Base-by-base conservation (phyloP, 2,113 vertebrate genomes). In the Uropsilus gracilis region DNA sequence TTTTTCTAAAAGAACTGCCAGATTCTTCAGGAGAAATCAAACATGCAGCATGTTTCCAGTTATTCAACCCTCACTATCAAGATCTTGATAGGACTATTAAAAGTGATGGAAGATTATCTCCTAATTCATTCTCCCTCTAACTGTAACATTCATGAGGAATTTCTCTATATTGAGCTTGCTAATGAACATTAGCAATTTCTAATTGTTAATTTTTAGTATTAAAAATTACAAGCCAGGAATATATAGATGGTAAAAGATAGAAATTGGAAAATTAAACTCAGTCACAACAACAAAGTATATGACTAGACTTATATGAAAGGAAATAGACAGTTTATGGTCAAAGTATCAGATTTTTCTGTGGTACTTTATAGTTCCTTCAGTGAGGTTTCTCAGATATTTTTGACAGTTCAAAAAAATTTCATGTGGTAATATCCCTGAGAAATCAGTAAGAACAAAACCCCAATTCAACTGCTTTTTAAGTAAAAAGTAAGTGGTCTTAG, bases 361-460 rank as follows among this genome's bases (percentile, higher is more conserved):
- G 82, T 22, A 85, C 34, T 81, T 32, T 59, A 18, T 80, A 66
- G 75, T 89, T 80, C 57, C 44, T 80, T 75, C 39, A 80, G 34
- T 66, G 30, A 88, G 39, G 30, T 61, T 90, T 81, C 83, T 53
- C 53, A 90, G 32, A 72, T 78, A 71, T 59, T 93, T 85, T 64
- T 68, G 44, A 59, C 55, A 81, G 14, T 76, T 73, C 44, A 76
- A 92, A 87, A n/a, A 14, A 11, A 26, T 86, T 88, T 64, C 10
- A 80, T n/a, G 32, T 64, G 44, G 37, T 86, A 16, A 20, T 72
- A 55, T 55, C 39, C 37, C 53, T 86, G 53, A 83, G 37, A 59
- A 39, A 64, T n/a, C 46, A 71, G 34, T 87, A 77, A 86, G 86
- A 90, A 77, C 32, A 78, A 68, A 86, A 68, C 30, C 14, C 14